phyloP scores from a whole-genome alignment of 2,797 vertebrate species.

The Balearica regulorum region DNA sequence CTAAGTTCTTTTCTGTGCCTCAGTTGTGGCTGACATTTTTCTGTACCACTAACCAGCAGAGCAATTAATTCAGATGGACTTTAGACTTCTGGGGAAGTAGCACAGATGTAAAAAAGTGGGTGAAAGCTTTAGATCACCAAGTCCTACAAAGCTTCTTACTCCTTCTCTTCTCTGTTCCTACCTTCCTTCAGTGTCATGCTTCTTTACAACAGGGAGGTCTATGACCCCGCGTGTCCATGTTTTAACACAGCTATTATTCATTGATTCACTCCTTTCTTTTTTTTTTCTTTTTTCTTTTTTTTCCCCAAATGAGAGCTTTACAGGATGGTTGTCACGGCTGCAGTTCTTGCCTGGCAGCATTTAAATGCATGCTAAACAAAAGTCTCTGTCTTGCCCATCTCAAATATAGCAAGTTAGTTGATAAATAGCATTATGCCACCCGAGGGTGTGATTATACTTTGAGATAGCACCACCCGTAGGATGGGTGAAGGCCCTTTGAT shows the following conservation, averaged over 20 bases:
- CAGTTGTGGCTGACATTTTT: background rate
- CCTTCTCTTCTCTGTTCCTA: background rate
- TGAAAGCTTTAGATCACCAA: background rate
- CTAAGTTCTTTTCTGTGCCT: background rate
- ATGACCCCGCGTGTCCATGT: rapidly evolving
- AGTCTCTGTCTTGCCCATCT: constrained; percentile 47
- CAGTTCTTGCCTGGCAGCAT: constrained; percentile 43
- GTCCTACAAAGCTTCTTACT: background rate
- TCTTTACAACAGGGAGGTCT: background rate
- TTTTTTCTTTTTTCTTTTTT: background rate
- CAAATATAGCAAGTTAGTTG: constrained; percentile 51
- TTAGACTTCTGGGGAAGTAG: background rate
- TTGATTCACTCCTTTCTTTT: background rate
- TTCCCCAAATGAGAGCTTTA: background rate
- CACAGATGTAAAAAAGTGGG: background rate
- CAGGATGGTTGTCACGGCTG: constrained; percentile 1
- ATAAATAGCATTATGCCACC: constrained; percentile 56
- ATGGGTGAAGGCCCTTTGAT: constrained; percentile 58
- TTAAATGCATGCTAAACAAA: constrained; percentile 54
- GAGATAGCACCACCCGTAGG: constrained; percentile 61
- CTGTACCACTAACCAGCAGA: background rate
- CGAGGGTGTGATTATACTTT: constrained; percentile 62
- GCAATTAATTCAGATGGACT: background rate
- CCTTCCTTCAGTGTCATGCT: background rate
- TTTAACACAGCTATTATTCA: background rate